Evolutionary conservation across 1,140 invertebrate species (phyloP), one percentile per base, ranked within the genome.

Genomic region (Pinna nobilis): DNA sequence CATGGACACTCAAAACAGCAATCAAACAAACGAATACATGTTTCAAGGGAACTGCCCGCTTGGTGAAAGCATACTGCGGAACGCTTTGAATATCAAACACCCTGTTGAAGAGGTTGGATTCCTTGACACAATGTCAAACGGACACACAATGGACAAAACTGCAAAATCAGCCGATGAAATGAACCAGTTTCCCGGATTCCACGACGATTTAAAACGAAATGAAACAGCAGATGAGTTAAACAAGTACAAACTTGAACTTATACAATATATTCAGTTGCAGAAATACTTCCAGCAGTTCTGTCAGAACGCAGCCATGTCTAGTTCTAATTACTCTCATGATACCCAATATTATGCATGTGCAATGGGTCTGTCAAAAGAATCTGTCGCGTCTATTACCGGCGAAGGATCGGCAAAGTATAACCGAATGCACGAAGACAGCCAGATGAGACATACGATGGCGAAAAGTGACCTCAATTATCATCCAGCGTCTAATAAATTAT

Each of bases 331-430:
- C 33, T 68, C 50, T 35, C 61, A 76, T 74, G 78, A 83, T 47
- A 75, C 80, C 28, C 71, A 78, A 33, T 83, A 81, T 64, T 81
- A 80, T 68, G 77, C 74, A 5, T 83, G 79, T 7, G 51, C 77
- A 2, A 74, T 81, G 64, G 74, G 78, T 3, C 32, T 83, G 0
- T 74, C 74, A 23, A 55, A 78, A 18, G 50, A 76, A n/a, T 76
- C 79, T n/a, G 9, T 81, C 13, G 50, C 63, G 18, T 33, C 49
- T 25, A 39, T 39, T 23, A 23, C 18, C 13, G n/a, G 35, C 18
- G 15, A 53, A 20, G 49, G 15, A 55, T 32, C 20, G 6, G 32
- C 25, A 15, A 41, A 47, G n/a, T n/a, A n/a, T n/a, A n/a, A n/a
- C n/a, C n/a, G n/a, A n/a, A n/a, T n/a, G n/a, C n/a, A n/a, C n/a